A percentile compares a stretch with the other conserved stretches of the same genome.
Conservation (phyloP, 2,888 invertebrate species). For the Agrochola litura region DNA sequence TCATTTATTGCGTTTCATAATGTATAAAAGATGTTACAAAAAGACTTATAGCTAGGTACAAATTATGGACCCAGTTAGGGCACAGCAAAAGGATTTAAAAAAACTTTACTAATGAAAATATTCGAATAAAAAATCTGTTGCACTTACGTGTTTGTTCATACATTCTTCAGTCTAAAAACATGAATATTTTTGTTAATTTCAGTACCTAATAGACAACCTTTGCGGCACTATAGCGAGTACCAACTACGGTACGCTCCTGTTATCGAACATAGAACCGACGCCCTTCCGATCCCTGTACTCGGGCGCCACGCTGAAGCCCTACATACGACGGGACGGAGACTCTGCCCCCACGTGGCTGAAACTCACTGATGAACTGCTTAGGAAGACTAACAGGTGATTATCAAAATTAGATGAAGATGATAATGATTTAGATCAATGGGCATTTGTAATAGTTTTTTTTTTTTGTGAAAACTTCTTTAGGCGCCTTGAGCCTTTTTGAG, state of each 20-base stretch:
- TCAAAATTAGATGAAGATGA: background rate
- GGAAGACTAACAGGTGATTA: slow-evolving; percentile 85
- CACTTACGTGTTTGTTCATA: background rate
- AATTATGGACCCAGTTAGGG: background rate
- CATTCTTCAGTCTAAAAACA: background rate
- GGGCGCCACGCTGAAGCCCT: slow-evolving; percentile 94
- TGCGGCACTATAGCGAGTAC: slow-evolving; percentile 82
- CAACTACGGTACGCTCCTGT: slow-evolving; percentile 86
- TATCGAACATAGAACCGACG: slow-evolving; percentile 88
- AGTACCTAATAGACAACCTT: slow-evolving; percentile 85
- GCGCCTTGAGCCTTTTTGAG: no score
- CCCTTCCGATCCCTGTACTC: slow-evolving; percentile 93
- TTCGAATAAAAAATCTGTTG: background rate
- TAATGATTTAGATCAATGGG: background rate
- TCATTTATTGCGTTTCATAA: background rate
- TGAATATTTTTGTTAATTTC: slow-evolving; percentile 26
- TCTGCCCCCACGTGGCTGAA: slow-evolving; percentile 93
- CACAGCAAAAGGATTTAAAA: background rate
- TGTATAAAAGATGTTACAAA: background rate
- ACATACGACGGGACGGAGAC: slow-evolving; percentile 93
- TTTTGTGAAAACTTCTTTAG: no score
- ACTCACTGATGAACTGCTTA: slow-evolving; percentile 92
- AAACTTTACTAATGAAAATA: background rate
- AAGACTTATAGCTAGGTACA: background rate
- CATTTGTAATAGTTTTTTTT: background rate